Conservation (phyloP, 1,140 invertebrate species). For the Drosophila jambulina region DNA sequence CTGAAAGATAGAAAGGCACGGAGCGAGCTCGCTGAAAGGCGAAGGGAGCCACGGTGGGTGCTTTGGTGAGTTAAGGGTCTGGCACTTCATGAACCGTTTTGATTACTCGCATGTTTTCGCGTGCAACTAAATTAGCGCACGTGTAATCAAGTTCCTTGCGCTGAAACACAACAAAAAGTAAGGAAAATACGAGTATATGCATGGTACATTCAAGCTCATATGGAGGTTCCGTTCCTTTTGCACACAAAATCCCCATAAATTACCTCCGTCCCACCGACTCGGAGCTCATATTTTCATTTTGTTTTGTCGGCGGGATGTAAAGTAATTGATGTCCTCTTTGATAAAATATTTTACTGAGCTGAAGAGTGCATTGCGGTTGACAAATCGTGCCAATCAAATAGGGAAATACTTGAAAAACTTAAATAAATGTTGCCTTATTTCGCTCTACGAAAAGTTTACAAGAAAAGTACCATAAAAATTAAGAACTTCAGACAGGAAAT, state of each 20-base stretch:
- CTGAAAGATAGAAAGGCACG: slow-evolving; percentile 19
- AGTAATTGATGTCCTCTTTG: slow-evolving; percentile 36
- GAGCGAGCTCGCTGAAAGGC: slow-evolving; percentile 8
- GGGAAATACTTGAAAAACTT: background rate
- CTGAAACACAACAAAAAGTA: slow-evolving; percentile 47
- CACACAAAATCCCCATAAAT: slow-evolving; percentile 31
- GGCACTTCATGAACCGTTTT: slow-evolving; percentile 78
- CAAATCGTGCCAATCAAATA: slow-evolving; percentile 7
- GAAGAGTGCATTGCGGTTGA: slow-evolving; percentile 12
- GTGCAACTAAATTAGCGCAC: slow-evolving; percentile 83
- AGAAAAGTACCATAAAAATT: background rate
- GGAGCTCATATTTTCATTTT: slow-evolving; percentile 37
- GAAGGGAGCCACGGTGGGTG: slow-evolving; percentile 13
- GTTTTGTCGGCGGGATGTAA: slow-evolving; percentile 26
- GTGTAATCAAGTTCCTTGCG: slow-evolving; percentile 76
- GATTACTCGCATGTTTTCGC: slow-evolving; percentile 82
- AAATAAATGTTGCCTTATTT: background rate
- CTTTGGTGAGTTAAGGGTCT: slow-evolving; percentile 37
- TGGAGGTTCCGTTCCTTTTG: slow-evolving; percentile 1
- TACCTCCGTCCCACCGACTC: slow-evolving; percentile 1
- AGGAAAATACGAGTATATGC: slow-evolving; percentile 19
- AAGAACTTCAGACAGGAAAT: background rate
- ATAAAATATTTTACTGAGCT: slow-evolving; percentile 11
- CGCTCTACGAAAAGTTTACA: too few species aligned
- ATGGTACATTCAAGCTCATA: slow-evolving; percentile 42